A percentile compares a stretch with the other conserved stretches of the same genome.
phyloP scores from a whole-genome alignment of 2,113 vertebrate species.

The Puma concolor region DNA sequence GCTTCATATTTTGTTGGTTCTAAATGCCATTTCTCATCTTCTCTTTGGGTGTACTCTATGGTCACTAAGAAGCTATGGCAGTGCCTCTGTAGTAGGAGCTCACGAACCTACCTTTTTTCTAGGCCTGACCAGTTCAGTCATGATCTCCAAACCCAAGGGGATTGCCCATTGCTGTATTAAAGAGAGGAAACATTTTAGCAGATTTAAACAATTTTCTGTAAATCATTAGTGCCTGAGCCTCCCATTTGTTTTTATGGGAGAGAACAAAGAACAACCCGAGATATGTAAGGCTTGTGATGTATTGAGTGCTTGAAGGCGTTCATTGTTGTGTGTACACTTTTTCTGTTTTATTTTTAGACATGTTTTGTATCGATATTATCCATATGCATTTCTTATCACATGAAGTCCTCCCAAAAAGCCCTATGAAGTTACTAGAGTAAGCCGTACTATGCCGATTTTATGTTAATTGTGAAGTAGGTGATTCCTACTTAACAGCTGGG shows the following conservation, averaged over 20 bases:
- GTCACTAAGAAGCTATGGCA: not conserved
- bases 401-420: not conserved
- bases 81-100: not conserved
- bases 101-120: not conserved
- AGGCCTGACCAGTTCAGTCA: not conserved
- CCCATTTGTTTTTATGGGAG: not conserved
- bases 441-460: not conserved
- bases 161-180: not conserved
- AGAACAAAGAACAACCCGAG: not conserved
- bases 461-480: not conserved
- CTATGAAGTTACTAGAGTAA: not conserved
- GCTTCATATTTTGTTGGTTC: slow-evolving; percentile 17
- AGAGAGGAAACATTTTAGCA: not conserved
- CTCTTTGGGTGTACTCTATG: not conserved
- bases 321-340: not conserved
- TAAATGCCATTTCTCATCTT: not conserved
- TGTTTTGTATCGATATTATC: not conserved
- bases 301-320: not conserved
- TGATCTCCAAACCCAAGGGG: not conserved
- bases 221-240: not conserved
- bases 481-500: not conserved
- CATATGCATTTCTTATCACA: not conserved
- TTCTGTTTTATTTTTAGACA: not conserved
- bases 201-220: not conserved
- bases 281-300: not conserved